Evolutionary conservation across 2,113 vertebrate genomes (phyloP).

Genomic region (Sebastes schlegelii): DNA sequence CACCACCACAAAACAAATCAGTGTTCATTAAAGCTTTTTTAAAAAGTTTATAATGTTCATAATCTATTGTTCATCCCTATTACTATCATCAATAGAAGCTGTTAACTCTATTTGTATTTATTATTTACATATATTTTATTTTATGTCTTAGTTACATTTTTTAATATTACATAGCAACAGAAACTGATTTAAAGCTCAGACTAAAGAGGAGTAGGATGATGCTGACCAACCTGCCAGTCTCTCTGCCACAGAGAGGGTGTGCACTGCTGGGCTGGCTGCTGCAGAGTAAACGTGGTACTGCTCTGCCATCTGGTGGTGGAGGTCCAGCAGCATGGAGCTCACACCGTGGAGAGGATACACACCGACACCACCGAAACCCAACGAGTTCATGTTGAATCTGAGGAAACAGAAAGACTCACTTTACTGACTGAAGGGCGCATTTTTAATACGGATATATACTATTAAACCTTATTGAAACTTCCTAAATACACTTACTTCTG

Average conservation of each 20-base stretch:
- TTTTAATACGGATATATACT: neutral
- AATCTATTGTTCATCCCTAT: neutral
- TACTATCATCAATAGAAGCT: neutral
- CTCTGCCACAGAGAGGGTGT: constrained; percentile 82
- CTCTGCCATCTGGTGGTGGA: constrained; percentile 83
- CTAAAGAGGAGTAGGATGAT: no score
- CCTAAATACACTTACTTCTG: neutral
- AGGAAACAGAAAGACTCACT: neutral
- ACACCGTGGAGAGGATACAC: constrained; percentile 65
- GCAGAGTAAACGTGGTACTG: constrained; percentile 73
- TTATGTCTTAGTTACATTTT: neutral
- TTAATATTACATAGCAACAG: neutral
- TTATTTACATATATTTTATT: neutral
- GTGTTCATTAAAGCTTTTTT: neutral
- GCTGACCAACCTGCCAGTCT: constrained; percentile 82
- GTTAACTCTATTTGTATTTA: neutral
- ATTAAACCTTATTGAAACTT: neutral
- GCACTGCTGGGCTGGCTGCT: constrained; percentile 54
- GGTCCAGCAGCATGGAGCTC: constrained; percentile 75
- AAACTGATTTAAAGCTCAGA: neutral
- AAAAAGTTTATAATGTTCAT: no score
- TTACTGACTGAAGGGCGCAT: neutral
- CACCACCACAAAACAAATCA: neutral
- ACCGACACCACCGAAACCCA: constrained; percentile 63
- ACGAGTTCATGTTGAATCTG: constrained; percentile 72